Conservation (phyloP, 2,888 invertebrate species). For the Phortica magna region DNA sequence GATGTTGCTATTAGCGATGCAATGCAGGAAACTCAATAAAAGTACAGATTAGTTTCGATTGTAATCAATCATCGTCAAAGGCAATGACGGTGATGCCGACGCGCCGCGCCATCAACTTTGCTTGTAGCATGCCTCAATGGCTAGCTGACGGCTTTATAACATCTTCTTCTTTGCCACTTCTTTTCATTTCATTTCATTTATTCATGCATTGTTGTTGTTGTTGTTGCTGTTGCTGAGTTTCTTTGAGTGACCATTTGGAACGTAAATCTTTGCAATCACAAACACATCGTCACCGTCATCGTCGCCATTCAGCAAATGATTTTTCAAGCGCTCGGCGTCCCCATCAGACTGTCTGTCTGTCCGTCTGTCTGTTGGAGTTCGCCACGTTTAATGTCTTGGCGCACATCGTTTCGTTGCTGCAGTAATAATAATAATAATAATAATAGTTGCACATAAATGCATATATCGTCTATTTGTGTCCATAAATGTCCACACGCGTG, state of each 20-base stretch:
- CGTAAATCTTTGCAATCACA: slow-evolving; percentile 16
- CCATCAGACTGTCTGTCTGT: background rate
- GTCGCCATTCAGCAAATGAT: slow-evolving; percentile 22
- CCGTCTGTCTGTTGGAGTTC: background rate
- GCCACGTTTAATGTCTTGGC: background rate
- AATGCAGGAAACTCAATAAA: slow-evolving; percentile 70
- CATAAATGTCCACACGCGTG: slow-evolving; percentile 21
- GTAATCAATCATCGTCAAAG: slow-evolving; percentile 69
- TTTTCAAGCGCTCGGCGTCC: too few relatives aligned
- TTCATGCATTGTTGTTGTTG: background rate
- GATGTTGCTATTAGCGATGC: slow-evolving; percentile 59
- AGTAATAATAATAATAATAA: background rate
- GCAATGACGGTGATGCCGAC: slow-evolving; percentile 37
- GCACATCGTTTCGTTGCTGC: background rate
- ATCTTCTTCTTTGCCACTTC: background rate
- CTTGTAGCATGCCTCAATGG: slow-evolving; percentile 47
- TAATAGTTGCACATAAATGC: slow-evolving; percentile 20
- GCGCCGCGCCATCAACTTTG: slow-evolving; percentile 63
- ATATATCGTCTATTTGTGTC: slow-evolving; percentile 23
- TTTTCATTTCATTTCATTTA: background rate
- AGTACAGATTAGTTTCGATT: slow-evolving; percentile 68
- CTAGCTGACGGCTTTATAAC: slow-evolving; percentile 19
- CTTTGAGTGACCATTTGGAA: background rate
- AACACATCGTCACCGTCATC: slow-evolving; percentile 23
- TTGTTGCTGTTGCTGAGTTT: background rate